Evolutionary conservation across 2,888 invertebrate species (phyloP), one percentile per base, ranked within the genome.

Genomic region (Sepioteuthis lessoniana): DNA sequence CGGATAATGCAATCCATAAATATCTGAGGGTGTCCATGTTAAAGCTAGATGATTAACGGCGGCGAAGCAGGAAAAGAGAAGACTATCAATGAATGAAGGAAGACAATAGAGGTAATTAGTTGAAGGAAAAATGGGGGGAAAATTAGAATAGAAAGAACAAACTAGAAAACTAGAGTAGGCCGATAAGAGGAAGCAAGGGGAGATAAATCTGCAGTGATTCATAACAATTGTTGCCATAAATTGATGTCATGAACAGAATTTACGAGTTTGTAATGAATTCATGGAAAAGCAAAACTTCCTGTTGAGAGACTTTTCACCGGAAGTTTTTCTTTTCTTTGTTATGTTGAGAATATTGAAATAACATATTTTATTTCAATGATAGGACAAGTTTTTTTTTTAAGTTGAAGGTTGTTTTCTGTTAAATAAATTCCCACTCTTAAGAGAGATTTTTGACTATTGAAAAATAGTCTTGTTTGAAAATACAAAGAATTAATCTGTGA

Each of bases 161-260:
- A n/a, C 13, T n/a, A n/a, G 10, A 35, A 76, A 50, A 21, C 19
- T 21, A 5, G 21, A 35, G n/a, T 10, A 3, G n/a, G 76, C 16
- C 3, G n/a, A 10, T n/a, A n/a, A 76, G n/a, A 76, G 19, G 13
- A 76, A n/a, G 76, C n/a, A 76, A 76, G 19, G 31, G 16, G 76
- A 76, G n/a, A 76, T 76, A 76, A 76, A 76, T n/a, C n/a, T n/a
- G 76, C 76, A n/a, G 13, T 13, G 13, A 76, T 76, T 76, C n/a
- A 76, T 76, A 10, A 13, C 13, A 31, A 76, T 7, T 76, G 76
- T 76, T n/a, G 4, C 76, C 16, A 8, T 13, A 55, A 76, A n/a
- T n/a, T 76, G 76, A 76, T n/a, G 76, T 76, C 76, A 76, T n/a
- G n/a, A 10, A 76, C n/a, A 76, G n/a, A 76, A 76, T 76, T 76